A percentile compares a stretch with the other conserved stretches of the same genome.
These are phyloP conservation scores for Miltochrista miniata DNA, from an alignment of 2,888 invertebrate species.

Conservation along the genomic window DNA sequence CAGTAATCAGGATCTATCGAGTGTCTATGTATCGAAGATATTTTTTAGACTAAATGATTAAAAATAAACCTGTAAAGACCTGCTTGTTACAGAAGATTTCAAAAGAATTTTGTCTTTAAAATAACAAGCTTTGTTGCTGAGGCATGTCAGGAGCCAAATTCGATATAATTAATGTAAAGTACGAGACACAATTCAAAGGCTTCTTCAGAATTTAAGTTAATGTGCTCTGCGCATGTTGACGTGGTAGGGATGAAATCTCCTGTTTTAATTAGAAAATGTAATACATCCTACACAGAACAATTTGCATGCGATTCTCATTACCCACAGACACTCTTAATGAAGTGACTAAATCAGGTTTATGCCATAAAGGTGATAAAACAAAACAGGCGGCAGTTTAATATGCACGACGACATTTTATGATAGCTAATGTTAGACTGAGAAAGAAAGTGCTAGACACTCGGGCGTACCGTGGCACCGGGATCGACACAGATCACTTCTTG, in stretches of 20 bases:
- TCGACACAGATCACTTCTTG: no score
- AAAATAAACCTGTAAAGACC: no score
- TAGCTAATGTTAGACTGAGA: no score
- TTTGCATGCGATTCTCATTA: constrained; percentile 36
- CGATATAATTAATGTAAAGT: constrained; percentile 39
- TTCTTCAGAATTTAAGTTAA: constrained; percentile 35
- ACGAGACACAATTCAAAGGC: constrained; percentile 36
- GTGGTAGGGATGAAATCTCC: constrained; percentile 11
- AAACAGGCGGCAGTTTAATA: constrained; percentile 4
- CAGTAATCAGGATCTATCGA: no score
- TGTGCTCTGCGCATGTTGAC: constrained; percentile 13
- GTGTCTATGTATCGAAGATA: no score
- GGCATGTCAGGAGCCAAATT: constrained; percentile 33
- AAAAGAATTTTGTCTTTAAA: constrained; percentile 40
- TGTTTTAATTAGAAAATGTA: constrained; percentile 34
- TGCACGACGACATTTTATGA: no score
- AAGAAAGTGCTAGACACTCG: no score
- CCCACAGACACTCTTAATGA: constrained; percentile 26
- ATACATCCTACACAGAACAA: constrained; percentile 30
- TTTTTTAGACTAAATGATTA: no score
- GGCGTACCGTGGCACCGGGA: no score
- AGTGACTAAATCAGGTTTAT: constrained; percentile 26
- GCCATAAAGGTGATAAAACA: constrained; percentile 15
- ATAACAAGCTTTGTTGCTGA: constrained; percentile 40
- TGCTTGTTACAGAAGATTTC: constrained; percentile 11